Evolutionary conservation across 2,113 vertebrate species (phyloP), one percentile per base, ranked within the genome.

Genomic region (Labeo rohita): DNA sequence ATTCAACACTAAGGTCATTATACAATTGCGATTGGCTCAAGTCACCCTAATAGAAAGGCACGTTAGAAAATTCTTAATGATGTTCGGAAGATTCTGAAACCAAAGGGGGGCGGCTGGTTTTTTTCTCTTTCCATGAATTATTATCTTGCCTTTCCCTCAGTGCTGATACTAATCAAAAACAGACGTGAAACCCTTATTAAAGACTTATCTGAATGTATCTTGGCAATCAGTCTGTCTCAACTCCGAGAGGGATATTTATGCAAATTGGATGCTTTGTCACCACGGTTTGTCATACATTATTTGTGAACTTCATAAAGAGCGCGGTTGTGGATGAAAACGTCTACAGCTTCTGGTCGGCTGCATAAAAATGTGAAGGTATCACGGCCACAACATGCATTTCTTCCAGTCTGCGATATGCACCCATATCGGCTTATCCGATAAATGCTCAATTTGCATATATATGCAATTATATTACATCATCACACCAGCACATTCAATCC

Each of bases 91-190:
- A 88, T 49, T 86, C 74, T 34, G 43, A 88, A 88, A 83, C 61
- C 84, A 79, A 52, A 12, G 63, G 72, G 72, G 84, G 61, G 39
- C 49, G 54, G 47, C 73, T 85, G 56, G 75, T 84, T 84, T 28
- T 70, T 78, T 50, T 21, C 45, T 86, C 54, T 85, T 28, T 28
- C 74, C 77, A 52, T 84, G 65, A 83, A 56, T 72, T 83, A 80
- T 77, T 86, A 86, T 80, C 80, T 52, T 80, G 39, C 65, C 66
- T 86, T 80, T 86, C 56, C 77, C 77, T 49, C 45, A 54, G 21
- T 68, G 52, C 84, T 66, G 80, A 86, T 88, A 82, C 84, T 83
- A 88, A 88, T 86, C 80, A 88, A 86, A 88, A 59, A 63, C 87
- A 63, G 21, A 86, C 82, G 70, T 52, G 52, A 79, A 83, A 83